phyloP scores from a whole-genome alignment of 2,888 invertebrate species.

The Oeneis ivallda region DNA sequence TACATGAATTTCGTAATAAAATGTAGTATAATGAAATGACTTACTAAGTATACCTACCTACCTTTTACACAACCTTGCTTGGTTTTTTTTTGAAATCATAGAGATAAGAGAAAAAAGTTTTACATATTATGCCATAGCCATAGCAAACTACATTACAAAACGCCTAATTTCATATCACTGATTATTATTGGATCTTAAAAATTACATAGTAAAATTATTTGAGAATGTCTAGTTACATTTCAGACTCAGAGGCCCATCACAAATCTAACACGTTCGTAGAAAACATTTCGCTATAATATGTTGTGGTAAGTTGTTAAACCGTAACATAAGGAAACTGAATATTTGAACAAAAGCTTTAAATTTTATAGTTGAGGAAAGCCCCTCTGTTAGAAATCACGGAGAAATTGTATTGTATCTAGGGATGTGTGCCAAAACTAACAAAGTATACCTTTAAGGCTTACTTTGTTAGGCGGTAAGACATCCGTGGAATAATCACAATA shows the following conservation, averaged over 20 bases:
- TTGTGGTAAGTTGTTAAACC: not conserved
- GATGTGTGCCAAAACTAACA: constrained; percentile 26
- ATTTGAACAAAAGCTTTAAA: not conserved
- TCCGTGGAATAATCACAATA: constrained; percentile 31
- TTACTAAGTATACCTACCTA: too few relatives aligned
- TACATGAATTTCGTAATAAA: not conserved
- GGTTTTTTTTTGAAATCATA: too few relatives aligned
- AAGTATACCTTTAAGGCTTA: constrained; percentile 25
- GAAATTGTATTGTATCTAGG: constrained; percentile 17
- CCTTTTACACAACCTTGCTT: too few relatives aligned
- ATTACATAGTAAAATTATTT: too few relatives aligned
- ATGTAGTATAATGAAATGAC: not conserved
- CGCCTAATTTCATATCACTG: too few relatives aligned
- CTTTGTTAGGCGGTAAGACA: constrained; percentile 30
- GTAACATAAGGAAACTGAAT: not conserved
- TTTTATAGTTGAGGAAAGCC: not conserved
- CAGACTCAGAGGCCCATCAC: not conserved
- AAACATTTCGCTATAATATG: not conserved
- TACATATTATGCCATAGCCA: too few relatives aligned
- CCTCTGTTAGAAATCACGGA: not conserved
- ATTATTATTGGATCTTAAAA: too few relatives aligned
- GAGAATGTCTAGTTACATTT: too few relatives aligned
- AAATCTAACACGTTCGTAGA: not conserved
- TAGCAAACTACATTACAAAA: too few relatives aligned
- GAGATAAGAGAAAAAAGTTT: too few relatives aligned